Evolutionary conservation across 2,888 invertebrate species (phyloP).

Genomic region (Embidobia sp.): DNA sequence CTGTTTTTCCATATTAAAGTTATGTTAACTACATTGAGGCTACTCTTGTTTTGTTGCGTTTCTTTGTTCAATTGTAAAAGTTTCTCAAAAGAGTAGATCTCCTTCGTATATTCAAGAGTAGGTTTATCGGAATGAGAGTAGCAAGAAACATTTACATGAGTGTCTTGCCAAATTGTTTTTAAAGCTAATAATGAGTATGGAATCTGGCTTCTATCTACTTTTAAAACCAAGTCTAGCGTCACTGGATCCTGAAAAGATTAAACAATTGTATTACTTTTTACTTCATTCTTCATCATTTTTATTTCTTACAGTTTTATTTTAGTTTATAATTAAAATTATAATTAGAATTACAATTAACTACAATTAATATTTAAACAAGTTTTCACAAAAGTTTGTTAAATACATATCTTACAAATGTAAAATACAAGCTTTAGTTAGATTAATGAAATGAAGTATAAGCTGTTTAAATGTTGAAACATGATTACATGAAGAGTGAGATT

Average conservation of each 20-base stretch:
- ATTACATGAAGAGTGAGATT: too few relatives aligned
- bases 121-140: conserved; percentile 53
- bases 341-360: too few relatives aligned
- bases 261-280: conserved; percentile 12
- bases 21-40: conserved; percentile 82
- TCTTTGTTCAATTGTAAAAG: conserved; percentile 17
- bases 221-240: conserved; percentile 85
- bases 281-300: background rate
- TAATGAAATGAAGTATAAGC: too few relatives aligned
- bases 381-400: too few relatives aligned
- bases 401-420: too few relatives aligned
- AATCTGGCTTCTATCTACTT: conserved; percentile 83
- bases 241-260: conserved; percentile 69
- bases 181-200: conserved; percentile 87
- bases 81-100: conserved; percentile 39
- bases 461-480: too few relatives aligned
- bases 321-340: too few relatives aligned
- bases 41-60: conserved; percentile 5
- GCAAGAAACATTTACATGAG: conserved; percentile 82
- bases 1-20: conserved; percentile 90
- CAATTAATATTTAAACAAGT: too few relatives aligned
- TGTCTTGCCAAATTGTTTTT: conserved; percentile 83
- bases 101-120: conserved; percentile 4
- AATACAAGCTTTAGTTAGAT: too few relatives aligned
- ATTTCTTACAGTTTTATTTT: too few relatives aligned